Evolutionary conservation across 2,888 invertebrate genomes (phyloP).

Genomic region (Leptinotarsa peninsularis): DNA sequence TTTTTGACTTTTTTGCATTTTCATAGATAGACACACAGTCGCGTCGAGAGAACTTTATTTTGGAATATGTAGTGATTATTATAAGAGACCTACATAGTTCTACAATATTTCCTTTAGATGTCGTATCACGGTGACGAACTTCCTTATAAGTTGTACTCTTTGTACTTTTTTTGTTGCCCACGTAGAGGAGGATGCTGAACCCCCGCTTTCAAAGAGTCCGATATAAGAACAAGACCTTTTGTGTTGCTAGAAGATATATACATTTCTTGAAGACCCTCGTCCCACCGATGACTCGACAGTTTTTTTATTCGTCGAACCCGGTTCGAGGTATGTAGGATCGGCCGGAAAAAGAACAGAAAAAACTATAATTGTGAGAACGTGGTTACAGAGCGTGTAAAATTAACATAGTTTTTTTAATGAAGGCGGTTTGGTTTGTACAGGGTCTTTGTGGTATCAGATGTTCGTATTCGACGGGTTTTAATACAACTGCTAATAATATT

Average conservation of each 20-base stretch:
- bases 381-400: constrained; percentile 15
- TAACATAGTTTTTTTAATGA: constrained; percentile 10
- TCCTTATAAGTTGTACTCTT: background rate
- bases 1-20: too few relatives aligned
- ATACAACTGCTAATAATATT: too few relatives aligned
- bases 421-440: constrained; percentile 3
- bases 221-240: constrained; percentile 10
- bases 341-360: constrained; percentile 8
- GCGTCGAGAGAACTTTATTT: too few relatives aligned
- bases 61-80: too few relatives aligned
- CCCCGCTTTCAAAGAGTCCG: background rate
- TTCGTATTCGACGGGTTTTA: too few relatives aligned
- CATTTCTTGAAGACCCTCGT: constrained; percentile 17
- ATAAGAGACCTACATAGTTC: too few relatives aligned
- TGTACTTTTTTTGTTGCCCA: background rate
- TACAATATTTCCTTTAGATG: too few relatives aligned
- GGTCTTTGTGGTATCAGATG: too few relatives aligned
- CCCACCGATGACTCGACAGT: constrained; percentile 13
- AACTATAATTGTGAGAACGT: constrained; percentile 17
- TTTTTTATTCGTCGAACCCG: constrained; percentile 12
- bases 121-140: background rate
- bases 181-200: background rate
- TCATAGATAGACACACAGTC: too few relatives aligned
- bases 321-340: constrained; percentile 14
- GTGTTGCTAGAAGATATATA: constrained; percentile 12